Base-by-base conservation (phyloP, 2,797 vertebrate species). In the Melanotaenia nigrans region DNA sequence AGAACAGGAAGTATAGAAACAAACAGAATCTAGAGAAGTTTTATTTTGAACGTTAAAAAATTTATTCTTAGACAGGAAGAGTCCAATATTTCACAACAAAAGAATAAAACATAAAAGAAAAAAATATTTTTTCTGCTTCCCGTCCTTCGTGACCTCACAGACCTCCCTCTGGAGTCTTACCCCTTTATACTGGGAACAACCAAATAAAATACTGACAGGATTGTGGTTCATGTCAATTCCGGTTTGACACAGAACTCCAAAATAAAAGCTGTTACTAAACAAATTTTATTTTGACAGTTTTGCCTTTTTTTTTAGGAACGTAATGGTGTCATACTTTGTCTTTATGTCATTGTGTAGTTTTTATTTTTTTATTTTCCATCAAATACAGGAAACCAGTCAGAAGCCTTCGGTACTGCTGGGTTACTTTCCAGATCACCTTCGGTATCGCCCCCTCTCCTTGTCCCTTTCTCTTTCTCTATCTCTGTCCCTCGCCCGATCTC, bases 401-500 rank as follows among this genome's bases (percentile, higher is more conserved):
- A 61, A 8, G 68, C 54, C 16, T 1, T 7, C 0, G 16, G 14
- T 16, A 38, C 45, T 77, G 42, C 49, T 53, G 13, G 30, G 59
- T 90, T 86, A 99, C 96, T 10, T 7, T 5, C 2, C 35, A 7
- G 35, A 10, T 36, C 35, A 36, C 35, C 97, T 96, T 89, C 97
- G 93, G 79, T 99, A 98, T 85, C 97, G 95, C 38, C 96, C 97
- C 90, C 97, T 94, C 90, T 98, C 96, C 73, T 95, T 95, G 75
- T 95, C 93, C 25, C 93, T 66, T 59, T 96, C 96, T 71, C 96
- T 91, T 83, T 98, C 97, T 89, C 96, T 90, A 78, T 96, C 95
- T 45, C 97, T 90, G 25, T 97, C 96, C 84, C 97, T 94, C n/a
- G 91, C 94, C 55, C 96, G 82, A 69, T 96, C 96, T 40, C 96